These are phyloP conservation scores for Caracal caracal DNA, from an alignment of 2,113 vertebrate species.

Conservation along the genomic window DNA sequence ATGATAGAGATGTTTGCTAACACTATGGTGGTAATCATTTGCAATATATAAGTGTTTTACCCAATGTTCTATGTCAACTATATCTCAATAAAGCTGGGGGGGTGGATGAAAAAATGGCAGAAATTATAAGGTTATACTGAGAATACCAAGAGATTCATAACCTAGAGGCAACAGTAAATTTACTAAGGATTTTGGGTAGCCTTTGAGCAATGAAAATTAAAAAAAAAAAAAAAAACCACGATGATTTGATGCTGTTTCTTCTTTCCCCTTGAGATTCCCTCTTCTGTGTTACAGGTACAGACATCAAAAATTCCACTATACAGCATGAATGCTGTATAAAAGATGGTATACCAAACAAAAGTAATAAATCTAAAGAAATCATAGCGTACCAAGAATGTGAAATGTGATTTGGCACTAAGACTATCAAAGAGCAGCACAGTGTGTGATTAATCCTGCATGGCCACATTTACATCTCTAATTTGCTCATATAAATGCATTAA, in stretches of 20 bases:
- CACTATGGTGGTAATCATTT: not conserved
- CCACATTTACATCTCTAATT: slow-evolving; percentile 75
- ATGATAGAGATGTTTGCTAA: not conserved
- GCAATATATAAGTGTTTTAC: not conserved
- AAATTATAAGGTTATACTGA: slow-evolving; percentile 19
- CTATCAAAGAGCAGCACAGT: slow-evolving; percentile 31
- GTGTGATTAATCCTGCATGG: slow-evolving; percentile 39
- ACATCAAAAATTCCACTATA: not conserved
- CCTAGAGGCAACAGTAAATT: slow-evolving; percentile 14
- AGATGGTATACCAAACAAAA: slow-evolving; percentile 15
- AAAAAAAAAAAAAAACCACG: slow-evolving; percentile 32
- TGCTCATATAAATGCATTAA: slow-evolving; percentile 81
- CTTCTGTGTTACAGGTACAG: not conserved
- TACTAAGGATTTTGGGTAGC: slow-evolving; percentile 28
- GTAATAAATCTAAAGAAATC: slow-evolving; percentile 55
- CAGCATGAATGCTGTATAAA: not conserved
- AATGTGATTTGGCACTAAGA: slow-evolving; percentile 30
- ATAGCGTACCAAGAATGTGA: not conserved
- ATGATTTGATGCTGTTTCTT: not conserved
- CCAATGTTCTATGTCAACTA: not conserved
- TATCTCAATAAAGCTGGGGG: not conserved
- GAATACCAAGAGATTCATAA: slow-evolving; percentile 5
- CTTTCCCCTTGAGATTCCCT: not conserved
- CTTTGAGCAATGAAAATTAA: slow-evolving; percentile 21
- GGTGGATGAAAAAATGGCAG: not conserved